Percentiles rank a stretch among this genome's conserved stretches.
phyloP scores from a whole-genome alignment of 2,797 vertebrate genomes.

The Natrix natrix region DNA sequence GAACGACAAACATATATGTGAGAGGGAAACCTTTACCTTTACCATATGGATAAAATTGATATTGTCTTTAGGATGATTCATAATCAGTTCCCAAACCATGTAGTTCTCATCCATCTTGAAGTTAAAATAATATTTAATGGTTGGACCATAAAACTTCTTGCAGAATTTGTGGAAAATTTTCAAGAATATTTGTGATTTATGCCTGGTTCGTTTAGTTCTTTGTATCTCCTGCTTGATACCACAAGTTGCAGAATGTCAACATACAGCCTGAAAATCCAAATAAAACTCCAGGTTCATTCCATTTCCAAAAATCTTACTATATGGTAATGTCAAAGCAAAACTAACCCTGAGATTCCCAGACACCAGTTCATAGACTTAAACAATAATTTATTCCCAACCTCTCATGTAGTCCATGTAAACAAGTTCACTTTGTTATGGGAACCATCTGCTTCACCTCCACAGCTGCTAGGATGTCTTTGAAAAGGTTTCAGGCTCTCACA shows the following conservation, averaged over 20 bases:
- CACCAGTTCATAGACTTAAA: not conserved
- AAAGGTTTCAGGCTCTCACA: too few relatives aligned
- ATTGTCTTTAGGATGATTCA: not conserved
- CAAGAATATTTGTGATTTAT: not conserved
- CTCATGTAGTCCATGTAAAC: too few relatives aligned
- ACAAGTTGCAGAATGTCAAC: not conserved
- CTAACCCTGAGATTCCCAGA: not conserved
- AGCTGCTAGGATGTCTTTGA: too few relatives aligned
- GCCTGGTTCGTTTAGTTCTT: not conserved
- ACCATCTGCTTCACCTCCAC: too few relatives aligned
- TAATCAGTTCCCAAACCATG: not conserved
- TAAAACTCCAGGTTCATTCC: not conserved
- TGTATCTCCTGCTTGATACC: not conserved
- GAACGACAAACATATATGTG: too few relatives aligned
- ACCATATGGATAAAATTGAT: not conserved
- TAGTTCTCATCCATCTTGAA: not conserved
- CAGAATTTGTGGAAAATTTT: not conserved
- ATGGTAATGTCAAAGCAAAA: not conserved
- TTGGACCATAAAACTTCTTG: not conserved
- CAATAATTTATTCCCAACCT: not conserved
- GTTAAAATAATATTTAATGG: not conserved
- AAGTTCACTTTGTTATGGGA: too few relatives aligned
- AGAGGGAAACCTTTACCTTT: too few relatives aligned
- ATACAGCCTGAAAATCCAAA: not conserved
- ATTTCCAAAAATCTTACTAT: not conserved